phyloP scores from a whole-genome alignment of 53 echinoderm and acorn worm genomes.

The Mesocentrotus franciscanus region DNA sequence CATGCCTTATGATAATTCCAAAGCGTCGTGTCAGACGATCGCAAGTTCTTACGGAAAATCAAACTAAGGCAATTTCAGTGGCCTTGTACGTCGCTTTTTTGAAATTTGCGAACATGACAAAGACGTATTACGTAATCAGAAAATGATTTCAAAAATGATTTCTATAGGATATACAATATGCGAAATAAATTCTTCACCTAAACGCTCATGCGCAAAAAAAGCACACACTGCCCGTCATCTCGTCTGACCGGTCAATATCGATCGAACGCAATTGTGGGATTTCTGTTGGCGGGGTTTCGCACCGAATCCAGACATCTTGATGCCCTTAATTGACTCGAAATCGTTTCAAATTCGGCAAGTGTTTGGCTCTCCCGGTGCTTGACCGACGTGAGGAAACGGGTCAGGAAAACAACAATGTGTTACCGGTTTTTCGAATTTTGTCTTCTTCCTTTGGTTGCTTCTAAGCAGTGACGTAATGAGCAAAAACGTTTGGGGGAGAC shows the following conservation, averaged over 20 bases:
- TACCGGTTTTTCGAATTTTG: neutral
- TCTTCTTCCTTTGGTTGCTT: neutral
- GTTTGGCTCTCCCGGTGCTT: conserved; percentile 8
- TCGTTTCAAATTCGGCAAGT: conserved; percentile 27
- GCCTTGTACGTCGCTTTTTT: too few relatives aligned
- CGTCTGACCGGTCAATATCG: conserved; percentile 1
- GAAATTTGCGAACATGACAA: too few relatives aligned
- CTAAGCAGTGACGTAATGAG: too few relatives aligned
- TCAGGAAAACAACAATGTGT: conserved; percentile 31
- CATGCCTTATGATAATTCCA: too few relatives aligned
- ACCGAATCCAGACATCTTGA: conserved; percentile 23
- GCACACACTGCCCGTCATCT: neutral
- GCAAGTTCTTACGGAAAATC: too few relatives aligned
- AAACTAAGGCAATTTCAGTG: too few relatives aligned
- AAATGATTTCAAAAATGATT: too few relatives aligned
- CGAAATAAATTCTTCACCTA: neutral
- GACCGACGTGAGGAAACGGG: neutral
- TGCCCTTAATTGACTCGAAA: conserved; percentile 49
- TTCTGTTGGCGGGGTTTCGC: conserved; percentile 17
- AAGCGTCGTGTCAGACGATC: too few relatives aligned
- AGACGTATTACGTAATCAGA: too few relatives aligned
- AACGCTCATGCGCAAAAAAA: neutral
- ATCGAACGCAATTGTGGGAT: neutral
- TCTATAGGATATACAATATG: neutral
- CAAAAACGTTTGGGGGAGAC: too few relatives aligned